Conservation (phyloP, 2,113 vertebrate genomes). For the Halichoerus grypus region DNA sequence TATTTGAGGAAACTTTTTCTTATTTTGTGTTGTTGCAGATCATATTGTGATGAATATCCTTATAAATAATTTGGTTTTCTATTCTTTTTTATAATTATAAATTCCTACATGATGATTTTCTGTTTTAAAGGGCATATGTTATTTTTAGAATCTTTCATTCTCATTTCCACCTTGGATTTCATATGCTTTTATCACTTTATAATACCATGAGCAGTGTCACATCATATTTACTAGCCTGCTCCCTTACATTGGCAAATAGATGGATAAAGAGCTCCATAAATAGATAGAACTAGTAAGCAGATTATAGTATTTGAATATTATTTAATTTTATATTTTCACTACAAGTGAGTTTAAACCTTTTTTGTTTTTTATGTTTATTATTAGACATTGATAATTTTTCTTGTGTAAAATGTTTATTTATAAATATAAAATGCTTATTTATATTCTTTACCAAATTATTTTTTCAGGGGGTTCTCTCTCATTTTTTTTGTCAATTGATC, state of each 20-base stretch:
- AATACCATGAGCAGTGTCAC: background rate
- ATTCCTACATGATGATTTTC: background rate
- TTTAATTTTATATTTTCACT: constrained; percentile 1
- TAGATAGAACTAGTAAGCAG: background rate
- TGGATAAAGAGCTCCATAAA: background rate
- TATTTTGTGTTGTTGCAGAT: background rate
- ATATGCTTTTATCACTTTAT: background rate
- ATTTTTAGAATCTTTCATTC: background rate
- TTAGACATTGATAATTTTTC: background rate
- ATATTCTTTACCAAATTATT: background rate
- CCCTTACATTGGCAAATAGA: background rate
- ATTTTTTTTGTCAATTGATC: background rate
- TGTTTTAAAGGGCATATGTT: background rate
- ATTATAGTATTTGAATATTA: background rate
- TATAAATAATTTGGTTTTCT: background rate
- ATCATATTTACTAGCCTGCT: background rate
- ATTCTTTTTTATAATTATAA: background rate
- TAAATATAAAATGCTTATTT: background rate
- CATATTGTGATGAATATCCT: background rate
- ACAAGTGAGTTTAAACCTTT: background rate
- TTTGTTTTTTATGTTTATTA: background rate
- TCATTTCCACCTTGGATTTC: background rate
- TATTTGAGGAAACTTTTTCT: background rate
- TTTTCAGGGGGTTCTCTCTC: background rate
- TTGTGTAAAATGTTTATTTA: background rate